phyloP scores from a whole-genome alignment of 1,140 invertebrate species.

The Cheumatopsyche charites region DNA sequence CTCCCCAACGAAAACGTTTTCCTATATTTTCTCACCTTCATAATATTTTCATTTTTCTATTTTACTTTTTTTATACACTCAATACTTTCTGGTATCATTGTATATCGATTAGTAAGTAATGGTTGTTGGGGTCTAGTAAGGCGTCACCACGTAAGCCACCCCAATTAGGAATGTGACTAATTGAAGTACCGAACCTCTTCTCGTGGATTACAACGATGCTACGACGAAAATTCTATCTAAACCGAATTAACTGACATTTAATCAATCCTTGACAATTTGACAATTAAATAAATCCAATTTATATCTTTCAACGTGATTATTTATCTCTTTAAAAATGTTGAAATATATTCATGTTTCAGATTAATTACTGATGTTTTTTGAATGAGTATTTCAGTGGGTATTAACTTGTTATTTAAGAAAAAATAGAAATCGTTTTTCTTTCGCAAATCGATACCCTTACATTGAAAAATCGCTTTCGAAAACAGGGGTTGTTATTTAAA shows the following conservation, averaged over 20 bases:
- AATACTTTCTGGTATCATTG: no score
- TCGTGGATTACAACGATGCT: neutral
- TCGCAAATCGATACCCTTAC: neutral
- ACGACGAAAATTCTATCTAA: no score
- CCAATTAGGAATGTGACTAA: slow-evolving; percentile 19
- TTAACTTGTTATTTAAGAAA: neutral
- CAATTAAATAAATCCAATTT: no score
- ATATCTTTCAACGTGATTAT: no score
- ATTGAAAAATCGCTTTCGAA: neutral
- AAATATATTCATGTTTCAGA: no score
- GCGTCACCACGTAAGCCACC: slow-evolving; percentile 5
- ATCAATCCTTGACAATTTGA: no score
- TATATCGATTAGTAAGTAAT: no score
- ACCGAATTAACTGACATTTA: no score
- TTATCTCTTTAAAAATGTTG: no score
- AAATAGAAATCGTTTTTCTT: neutral
- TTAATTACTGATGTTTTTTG: no score
- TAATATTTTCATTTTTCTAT: neutral
- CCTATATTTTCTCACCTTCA: neutral
- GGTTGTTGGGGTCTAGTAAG: neutral
- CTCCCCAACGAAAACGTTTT: neutral
- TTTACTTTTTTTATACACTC: no score
- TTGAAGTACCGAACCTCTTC: neutral
- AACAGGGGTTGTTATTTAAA: slow-evolving; percentile 9
- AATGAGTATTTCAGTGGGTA: no score